These are phyloP conservation scores for Drosophila imparisetae DNA, from an alignment of 2,888 invertebrate genomes.

Conservation along the genomic window DNA sequence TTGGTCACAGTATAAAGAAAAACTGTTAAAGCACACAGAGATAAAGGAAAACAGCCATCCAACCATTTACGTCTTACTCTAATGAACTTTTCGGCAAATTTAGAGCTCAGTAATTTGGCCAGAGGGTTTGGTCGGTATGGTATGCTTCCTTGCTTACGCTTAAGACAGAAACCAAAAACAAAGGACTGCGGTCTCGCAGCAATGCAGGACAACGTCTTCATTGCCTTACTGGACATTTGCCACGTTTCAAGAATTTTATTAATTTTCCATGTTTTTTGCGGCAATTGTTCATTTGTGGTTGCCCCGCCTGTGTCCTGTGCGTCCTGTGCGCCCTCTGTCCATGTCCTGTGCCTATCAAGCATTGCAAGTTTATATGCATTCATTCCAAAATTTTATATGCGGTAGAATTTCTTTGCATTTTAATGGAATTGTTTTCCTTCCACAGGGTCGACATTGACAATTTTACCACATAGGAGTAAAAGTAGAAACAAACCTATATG, in stretches of 20 bases:
- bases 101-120: constrained; percentile 51
- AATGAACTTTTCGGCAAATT: constrained; percentile 64
- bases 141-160: constrained; percentile 4
- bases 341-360: constrained; percentile 19
- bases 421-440: constrained; percentile 11
- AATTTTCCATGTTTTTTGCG: constrained; percentile 59
- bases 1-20: constrained; percentile 18
- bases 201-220: constrained; percentile 51
- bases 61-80: constrained; percentile 46
- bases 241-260: constrained; percentile 64
- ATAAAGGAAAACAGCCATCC: constrained; percentile 21
- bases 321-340: background rate
- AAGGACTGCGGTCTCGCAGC: constrained; percentile 17
- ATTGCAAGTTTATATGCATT: constrained; percentile 38
- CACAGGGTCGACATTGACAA: background rate
- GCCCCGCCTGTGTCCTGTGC: background rate
- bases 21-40: constrained; percentile 17
- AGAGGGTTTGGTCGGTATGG: constrained; percentile 4
- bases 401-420: constrained; percentile 33
- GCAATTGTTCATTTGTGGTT: constrained; percentile 68
- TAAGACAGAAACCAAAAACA: constrained; percentile 3
- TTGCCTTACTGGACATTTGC: constrained; percentile 45
- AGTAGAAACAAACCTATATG: background rate
- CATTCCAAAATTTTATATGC: constrained; percentile 53
- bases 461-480: background rate